phyloP scores from a whole-genome alignment of 1,140 invertebrate genomes.

The Drosophila jambulina region DNA sequence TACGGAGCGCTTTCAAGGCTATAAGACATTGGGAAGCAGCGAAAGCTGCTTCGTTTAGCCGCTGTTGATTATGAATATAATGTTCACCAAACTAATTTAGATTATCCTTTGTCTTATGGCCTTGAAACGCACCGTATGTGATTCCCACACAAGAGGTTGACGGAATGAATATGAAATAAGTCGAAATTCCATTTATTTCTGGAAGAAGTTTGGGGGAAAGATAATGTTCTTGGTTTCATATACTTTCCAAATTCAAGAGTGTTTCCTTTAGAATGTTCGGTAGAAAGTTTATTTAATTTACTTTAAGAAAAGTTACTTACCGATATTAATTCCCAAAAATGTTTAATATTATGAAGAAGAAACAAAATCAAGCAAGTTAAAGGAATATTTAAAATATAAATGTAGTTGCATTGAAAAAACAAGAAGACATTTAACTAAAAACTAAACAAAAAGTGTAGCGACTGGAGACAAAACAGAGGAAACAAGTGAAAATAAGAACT shows the following conservation, averaged over 20 bases:
- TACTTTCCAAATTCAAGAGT: slow-evolving; percentile 4
- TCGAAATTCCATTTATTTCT: not conserved
- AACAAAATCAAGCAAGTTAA: slow-evolving; percentile 16
- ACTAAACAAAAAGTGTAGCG: not conserved
- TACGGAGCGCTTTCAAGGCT: slow-evolving; percentile 38
- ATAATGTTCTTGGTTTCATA: slow-evolving; percentile 12
- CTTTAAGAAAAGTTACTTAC: slow-evolving; percentile 6
- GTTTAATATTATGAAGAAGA: slow-evolving; percentile 26
- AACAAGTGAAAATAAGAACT: slow-evolving; percentile 4
- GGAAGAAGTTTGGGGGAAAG: not conserved
- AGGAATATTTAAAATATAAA: slow-evolving; percentile 33
- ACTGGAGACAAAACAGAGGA: not conserved
- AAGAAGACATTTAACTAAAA: slow-evolving; percentile 14
- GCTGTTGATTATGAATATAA: slow-evolving; percentile 46
- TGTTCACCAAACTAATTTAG: slow-evolving; percentile 45
- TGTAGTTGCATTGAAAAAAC: slow-evolving; percentile 36
- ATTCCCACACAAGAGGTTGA: slow-evolving; percentile 3
- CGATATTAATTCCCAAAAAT: slow-evolving; percentile 9
- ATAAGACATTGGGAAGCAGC: slow-evolving; percentile 41
- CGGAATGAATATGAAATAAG: slow-evolving; percentile 3
- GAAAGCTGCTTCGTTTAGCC: slow-evolving; percentile 37
- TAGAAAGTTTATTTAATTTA: slow-evolving; percentile 7
- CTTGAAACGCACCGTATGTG: slow-evolving; percentile 36
- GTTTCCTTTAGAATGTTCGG: slow-evolving; percentile 6
- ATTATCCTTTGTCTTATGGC: slow-evolving; percentile 41